Evolutionary conservation across 2,797 vertebrate genomes (phyloP).

Genomic region (Vireo griseus): DNA sequence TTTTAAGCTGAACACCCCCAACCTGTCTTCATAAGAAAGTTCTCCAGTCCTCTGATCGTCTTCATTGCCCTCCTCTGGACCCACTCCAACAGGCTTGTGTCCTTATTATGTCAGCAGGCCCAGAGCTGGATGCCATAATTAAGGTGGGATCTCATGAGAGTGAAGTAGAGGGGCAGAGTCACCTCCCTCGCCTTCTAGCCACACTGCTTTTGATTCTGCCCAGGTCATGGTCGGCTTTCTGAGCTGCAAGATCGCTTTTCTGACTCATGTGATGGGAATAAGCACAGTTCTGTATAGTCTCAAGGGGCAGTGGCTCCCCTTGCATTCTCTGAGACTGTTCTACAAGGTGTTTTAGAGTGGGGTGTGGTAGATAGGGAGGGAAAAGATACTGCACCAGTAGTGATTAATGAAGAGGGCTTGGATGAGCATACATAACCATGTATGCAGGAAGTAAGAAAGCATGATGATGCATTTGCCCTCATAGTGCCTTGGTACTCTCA

Average conservation of each 20-base stretch:
- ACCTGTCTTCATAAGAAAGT: not conserved
- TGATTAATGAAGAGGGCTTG: not conserved
- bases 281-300: not conserved
- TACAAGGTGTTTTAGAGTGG: not conserved
- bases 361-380: not conserved
- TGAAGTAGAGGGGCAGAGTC: not conserved
- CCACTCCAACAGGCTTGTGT: not conserved
- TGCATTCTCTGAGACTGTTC: not conserved
- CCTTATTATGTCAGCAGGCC: accelerated
- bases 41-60: not conserved
- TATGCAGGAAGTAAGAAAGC: not conserved
- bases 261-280: not conserved
- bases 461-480: not conserved
- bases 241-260: not conserved
- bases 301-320: not conserved
- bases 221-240: not conserved
- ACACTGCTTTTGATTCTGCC: not conserved
- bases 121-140: not conserved
- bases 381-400: not conserved
- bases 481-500: not conserved
- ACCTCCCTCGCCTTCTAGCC: not conserved
- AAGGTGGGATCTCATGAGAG: not conserved
- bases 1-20: not conserved
- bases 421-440: not conserved
- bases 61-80: not conserved